These are phyloP conservation scores for Lamellibrachia luymesi DNA, from an alignment of 1,140 invertebrate genomes.

Conservation along the genomic window DNA sequence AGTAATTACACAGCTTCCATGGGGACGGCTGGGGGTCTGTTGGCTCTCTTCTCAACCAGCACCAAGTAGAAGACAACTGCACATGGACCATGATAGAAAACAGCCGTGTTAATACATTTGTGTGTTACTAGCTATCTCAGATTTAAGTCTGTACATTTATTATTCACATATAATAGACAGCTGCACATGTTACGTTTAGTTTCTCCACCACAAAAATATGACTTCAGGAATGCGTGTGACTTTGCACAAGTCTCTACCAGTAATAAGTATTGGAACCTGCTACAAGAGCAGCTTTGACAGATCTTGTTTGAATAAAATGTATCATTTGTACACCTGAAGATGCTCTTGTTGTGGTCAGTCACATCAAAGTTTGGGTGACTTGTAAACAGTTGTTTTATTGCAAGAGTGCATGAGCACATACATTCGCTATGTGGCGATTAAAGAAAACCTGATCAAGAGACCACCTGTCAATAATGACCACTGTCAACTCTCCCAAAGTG, in stretches of 20 bases:
- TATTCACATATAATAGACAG: neutral
- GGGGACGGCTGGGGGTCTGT: conserved; percentile 75
- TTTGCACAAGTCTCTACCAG: neutral
- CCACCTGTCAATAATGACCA: too few relatives aligned
- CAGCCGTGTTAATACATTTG: neutral
- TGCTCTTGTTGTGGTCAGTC: neutral
- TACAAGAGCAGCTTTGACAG: neutral
- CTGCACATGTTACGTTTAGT: neutral
- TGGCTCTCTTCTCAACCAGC: conserved; percentile 90
- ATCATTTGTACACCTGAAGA: neutral
- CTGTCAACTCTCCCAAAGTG: too few relatives aligned
- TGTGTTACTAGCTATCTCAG: neutral
- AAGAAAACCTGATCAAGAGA: too few relatives aligned
- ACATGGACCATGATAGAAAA: neutral
- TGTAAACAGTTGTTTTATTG: too few relatives aligned
- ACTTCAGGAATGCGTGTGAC: neutral
- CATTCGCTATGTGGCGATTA: too few relatives aligned
- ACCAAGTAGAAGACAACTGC: conserved; percentile 46
- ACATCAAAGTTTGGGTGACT: neutral
- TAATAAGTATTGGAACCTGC: neutral
- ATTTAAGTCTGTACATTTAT: neutral
- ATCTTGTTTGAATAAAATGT: neutral
- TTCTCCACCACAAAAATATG: neutral
- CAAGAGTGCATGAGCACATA: too few relatives aligned
- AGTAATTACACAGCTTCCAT: conserved; percentile 90